Percentiles rank a stretch among this genome's conserved stretches.
These are phyloP conservation scores for Heliopora coerulea DNA, from an alignment of 92 coral and sea anemone species.

Conservation along the genomic window DNA sequence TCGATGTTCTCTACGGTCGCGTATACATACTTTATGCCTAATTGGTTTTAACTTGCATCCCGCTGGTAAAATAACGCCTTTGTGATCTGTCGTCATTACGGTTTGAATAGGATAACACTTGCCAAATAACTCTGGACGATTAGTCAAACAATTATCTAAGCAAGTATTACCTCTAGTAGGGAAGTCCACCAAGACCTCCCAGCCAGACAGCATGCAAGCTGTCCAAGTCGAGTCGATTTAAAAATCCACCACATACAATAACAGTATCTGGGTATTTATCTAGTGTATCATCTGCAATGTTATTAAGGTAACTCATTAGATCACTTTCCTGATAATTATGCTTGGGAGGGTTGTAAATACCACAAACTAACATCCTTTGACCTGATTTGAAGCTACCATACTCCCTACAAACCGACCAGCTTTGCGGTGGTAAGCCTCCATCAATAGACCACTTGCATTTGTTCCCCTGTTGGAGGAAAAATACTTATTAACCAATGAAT, in stretches of 20 bases:
- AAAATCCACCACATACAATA: slow-evolving; percentile 57
- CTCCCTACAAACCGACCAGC: no score
- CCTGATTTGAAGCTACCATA: no score
- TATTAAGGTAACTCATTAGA: slow-evolving; percentile 47
- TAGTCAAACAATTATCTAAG: no score
- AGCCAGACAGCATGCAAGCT: slow-evolving; percentile 51
- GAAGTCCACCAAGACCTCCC: slow-evolving; percentile 53
- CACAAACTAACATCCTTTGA: slow-evolving; percentile 50
- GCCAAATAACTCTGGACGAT: slow-evolving; percentile 60
- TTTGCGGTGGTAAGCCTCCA: no score
- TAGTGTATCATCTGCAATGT: slow-evolving; percentile 42
- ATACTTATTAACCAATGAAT: no score
- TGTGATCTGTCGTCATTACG: slow-evolving; percentile 60
- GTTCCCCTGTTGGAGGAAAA: no score
- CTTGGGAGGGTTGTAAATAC: slow-evolving; percentile 60
- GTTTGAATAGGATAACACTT: slow-evolving; percentile 52
- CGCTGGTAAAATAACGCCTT: slow-evolving; percentile 59
- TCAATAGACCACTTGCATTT: no score
- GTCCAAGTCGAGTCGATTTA: slow-evolving; percentile 48
- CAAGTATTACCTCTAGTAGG: no score
- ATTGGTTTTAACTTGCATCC: slow-evolving; percentile 59
- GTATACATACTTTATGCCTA: slow-evolving; percentile 40
- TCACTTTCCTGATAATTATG: slow-evolving; percentile 48
- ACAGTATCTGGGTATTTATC: slow-evolving; percentile 58
- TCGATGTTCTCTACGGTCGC: slow-evolving; percentile 57